Conservation (phyloP, 1,140 invertebrate genomes). For the Megalonaias nervosa region DNA sequence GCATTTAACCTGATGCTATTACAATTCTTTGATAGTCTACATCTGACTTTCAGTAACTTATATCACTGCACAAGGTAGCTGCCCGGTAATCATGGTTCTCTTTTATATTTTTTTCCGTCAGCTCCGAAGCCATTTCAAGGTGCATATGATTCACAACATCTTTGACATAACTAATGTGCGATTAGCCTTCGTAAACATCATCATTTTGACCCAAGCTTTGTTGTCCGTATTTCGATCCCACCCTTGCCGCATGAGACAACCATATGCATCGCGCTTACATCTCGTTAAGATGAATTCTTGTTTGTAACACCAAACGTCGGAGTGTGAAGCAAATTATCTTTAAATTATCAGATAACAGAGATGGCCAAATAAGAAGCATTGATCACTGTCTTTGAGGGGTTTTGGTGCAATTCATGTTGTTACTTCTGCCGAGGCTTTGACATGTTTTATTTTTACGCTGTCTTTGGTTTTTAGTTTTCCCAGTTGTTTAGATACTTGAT, state of each 20-base stretch:
- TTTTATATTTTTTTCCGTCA: constrained; percentile 16
- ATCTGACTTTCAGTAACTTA: constrained; percentile 10
- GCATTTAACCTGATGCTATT: too few species aligned
- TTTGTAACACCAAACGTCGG: constrained; percentile 12
- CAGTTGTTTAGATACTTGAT: constrained; percentile 4
- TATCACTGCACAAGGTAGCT: constrained; percentile 13
- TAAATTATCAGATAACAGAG: neutral
- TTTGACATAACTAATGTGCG: constrained; percentile 1
- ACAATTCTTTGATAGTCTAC: constrained; percentile 17
- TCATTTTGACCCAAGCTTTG: constrained; percentile 7
- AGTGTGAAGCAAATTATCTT: neutral
- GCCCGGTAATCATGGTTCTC: constrained; percentile 2
- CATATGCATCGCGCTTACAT: constrained; percentile 10
- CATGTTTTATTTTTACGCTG: constrained; percentile 6
- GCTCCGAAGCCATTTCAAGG: constrained; percentile 17
- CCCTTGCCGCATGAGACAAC: constrained; percentile 6
- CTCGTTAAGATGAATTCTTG: constrained; percentile 5
- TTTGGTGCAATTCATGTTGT: neutral
- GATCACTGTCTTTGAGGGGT: constrained; percentile 1
- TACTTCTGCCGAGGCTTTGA: neutral
- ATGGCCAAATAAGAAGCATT: neutral
- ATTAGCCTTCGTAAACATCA: neutral
- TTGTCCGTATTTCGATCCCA: constrained; percentile 5
- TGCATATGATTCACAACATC: constrained; percentile 12
- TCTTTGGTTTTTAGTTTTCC: constrained; percentile 7